Evolutionary conservation across 1,140 invertebrate species (phyloP).

Genomic region (Tetranychus cinnabarinus): DNA sequence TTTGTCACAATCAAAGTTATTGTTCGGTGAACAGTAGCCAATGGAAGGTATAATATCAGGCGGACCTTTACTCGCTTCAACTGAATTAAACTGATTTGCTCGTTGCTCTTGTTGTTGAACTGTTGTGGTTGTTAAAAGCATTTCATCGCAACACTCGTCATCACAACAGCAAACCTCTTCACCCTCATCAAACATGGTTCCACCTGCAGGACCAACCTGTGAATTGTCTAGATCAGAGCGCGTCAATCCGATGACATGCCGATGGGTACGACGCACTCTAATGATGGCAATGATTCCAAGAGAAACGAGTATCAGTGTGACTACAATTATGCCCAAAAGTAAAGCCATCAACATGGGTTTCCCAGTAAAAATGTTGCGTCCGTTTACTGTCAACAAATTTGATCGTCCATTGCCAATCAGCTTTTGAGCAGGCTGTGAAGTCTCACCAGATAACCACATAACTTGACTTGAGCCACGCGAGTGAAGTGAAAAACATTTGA

Average conservation of each 20-base stretch:
- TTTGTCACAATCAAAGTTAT: neutral
- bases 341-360: constrained; percentile 4
- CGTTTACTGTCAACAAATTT: neutral
- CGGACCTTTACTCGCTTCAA: neutral
- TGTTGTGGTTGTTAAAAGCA: neutral
- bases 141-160: constrained; percentile 5
- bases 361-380: neutral
- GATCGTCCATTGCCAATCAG: neutral
- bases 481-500: constrained; percentile 6
- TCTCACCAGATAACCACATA: constrained; percentile 3
- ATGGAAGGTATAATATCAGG: constrained; percentile 5
- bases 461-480: constrained; percentile 3
- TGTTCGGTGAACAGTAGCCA: neutral
- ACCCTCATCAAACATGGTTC: constrained; percentile 1
- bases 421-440: constrained; percentile 5
- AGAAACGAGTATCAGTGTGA: neutral
- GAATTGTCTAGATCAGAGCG: neutral
- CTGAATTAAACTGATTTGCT: neutral
- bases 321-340: neutral
- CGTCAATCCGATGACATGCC: neutral
- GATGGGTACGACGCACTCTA: neutral
- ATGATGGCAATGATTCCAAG: neutral
- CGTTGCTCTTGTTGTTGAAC: neutral
- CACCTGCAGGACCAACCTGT: neutral
- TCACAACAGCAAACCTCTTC: constrained; percentile 5